Conservation (phyloP, 2,888 invertebrate genomes). For the Heteromyza rotundicornis region DNA sequence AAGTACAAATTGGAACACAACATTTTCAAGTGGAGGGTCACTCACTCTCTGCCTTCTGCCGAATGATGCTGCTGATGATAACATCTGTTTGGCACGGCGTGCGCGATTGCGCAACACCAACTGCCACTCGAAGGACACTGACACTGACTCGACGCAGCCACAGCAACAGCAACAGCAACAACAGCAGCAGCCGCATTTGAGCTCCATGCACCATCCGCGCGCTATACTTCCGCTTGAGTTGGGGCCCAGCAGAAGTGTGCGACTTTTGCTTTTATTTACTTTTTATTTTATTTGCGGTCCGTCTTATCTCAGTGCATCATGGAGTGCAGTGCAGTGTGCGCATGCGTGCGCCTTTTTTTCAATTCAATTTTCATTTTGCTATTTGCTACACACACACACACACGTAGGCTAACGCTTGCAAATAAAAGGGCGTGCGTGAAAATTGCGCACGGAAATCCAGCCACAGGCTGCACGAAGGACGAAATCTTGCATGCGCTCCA, state of each 20-base stretch:
- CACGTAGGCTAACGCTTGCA: neutral
- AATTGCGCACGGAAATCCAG: slow-evolving; percentile 44
- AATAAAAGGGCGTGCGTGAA: slow-evolving; percentile 53
- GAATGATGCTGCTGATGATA: slow-evolving; percentile 32
- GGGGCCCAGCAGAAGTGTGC: no score
- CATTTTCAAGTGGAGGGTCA: neutral
- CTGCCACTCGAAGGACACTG: neutral
- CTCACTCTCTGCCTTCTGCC: no score
- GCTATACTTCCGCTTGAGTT: slow-evolving; percentile 3
- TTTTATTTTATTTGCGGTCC: neutral
- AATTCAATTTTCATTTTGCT: slow-evolving; percentile 17
- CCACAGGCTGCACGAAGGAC: slow-evolving; percentile 22
- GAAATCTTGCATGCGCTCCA: slow-evolving; percentile 12
- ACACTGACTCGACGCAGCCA: slow-evolving; percentile 1
- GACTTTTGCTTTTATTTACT: neutral
- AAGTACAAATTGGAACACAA: slow-evolving; percentile 1
- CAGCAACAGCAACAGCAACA: no score
- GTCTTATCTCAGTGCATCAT: neutral
- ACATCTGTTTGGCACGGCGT: slow-evolving; percentile 53
- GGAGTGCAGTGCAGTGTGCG: slow-evolving; percentile 9
- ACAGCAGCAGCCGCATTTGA: neutral
- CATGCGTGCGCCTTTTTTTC: slow-evolving; percentile 26
- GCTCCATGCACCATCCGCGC: neutral
- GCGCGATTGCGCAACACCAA: slow-evolving; percentile 35
- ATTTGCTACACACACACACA: no score